These are phyloP conservation scores for Tringa solitaria DNA, from an alignment of 2,113 vertebrate species.

Conservation along the genomic window DNA sequence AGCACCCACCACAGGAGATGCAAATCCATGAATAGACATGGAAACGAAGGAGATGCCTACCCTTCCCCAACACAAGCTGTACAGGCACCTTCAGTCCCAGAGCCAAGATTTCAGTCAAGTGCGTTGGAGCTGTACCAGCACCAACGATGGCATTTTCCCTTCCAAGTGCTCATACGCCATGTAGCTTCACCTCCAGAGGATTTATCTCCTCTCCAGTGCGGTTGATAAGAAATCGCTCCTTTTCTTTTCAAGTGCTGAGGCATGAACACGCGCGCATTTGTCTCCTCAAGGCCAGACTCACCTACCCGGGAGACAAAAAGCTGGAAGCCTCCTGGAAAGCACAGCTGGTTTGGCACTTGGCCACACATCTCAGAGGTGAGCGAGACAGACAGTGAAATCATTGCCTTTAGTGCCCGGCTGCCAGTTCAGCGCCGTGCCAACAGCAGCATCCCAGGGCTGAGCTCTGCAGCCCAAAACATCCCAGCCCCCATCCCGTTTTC, in stretches of 20 bases:
- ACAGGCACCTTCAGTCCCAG: neutral
- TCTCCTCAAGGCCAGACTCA: constrained; percentile 46
- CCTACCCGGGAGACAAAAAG: neutral
- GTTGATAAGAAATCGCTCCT: neutral
- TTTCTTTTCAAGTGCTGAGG: neutral
- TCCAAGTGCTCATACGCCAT: neutral
- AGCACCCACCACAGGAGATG: neutral
- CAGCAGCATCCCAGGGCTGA: accelerated
- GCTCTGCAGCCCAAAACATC: neutral
- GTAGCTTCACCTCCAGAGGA: neutral
- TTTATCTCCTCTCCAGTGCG: neutral
- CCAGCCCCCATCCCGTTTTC: neutral
- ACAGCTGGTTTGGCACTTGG: constrained; percentile 40
- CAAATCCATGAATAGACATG: neutral
- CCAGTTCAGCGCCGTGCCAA: neutral
- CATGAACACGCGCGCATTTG: accelerated
- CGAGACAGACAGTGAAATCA: neutral
- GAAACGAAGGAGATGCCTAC: neutral
- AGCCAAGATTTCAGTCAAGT: neutral
- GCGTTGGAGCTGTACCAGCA: neutral
- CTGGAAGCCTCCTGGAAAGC: constrained; percentile 33
- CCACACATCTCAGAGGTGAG: constrained; percentile 21
- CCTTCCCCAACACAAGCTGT: neutral
- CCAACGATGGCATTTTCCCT: neutral
- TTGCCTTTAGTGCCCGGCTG: neutral